phyloP scores from a whole-genome alignment of 2,113 vertebrate genomes.

The Trichechus manatus region DNA sequence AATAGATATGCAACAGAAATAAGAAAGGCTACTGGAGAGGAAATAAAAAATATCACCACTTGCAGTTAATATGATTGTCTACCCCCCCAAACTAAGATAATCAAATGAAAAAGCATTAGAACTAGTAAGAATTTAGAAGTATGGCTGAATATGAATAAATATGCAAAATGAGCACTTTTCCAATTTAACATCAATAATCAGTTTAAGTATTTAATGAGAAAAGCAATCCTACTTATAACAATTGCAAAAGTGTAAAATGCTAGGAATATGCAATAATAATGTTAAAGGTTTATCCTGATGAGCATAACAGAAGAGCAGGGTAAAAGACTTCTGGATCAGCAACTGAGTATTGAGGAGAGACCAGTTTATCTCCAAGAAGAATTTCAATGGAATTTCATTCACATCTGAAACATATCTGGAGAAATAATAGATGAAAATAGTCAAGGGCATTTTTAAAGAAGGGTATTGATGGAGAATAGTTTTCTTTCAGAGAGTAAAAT shows the following conservation, averaged over 20 bases:
- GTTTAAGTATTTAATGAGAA: not conserved
- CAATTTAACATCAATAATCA: not conserved
- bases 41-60: not conserved
- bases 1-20: not conserved
- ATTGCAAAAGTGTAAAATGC: not conserved
- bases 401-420: not conserved
- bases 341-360: not conserved
- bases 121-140: not conserved
- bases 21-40: not conserved
- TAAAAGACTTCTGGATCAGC: not conserved
- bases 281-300: not conserved
- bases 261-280: not conserved
- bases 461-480: not conserved
- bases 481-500: constrained; percentile 4
- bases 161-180: not conserved
- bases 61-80: not conserved
- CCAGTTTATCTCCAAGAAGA: not conserved
- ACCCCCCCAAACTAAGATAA: not conserved
- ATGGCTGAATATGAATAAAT: not conserved
- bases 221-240: not conserved
- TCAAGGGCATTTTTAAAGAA: constrained; percentile 9
- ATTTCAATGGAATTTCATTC: constrained; percentile 5
- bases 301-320: not conserved
- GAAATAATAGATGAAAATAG: constrained; percentile 19
- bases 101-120: not conserved